Evolutionary conservation across 2,113 vertebrate genomes (phyloP), one percentile per base, ranked within the genome.

Genomic region (Dicrurus megarhynchus): DNA sequence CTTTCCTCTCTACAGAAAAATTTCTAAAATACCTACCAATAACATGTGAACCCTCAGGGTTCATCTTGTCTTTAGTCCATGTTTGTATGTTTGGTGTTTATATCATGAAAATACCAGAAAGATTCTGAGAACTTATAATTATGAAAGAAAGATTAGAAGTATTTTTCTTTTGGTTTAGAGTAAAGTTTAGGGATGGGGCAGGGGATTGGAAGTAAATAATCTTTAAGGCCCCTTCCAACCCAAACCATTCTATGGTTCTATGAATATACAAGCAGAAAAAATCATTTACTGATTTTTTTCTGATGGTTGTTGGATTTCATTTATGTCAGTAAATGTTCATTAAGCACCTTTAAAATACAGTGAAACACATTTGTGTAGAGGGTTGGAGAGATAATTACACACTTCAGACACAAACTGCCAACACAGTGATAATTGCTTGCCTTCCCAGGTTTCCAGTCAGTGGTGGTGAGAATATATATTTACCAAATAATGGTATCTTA

Each of bases 361-460:
- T 44, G 41, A 33, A 85, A 41, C 13, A 15, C 55, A 73, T 94
- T 93, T 89, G 21, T 81, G 47, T 91, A 59, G 27, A 75, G 60
- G 35, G 4, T 53, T 92, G 46, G 49, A 95, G 47, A 87, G 61
- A 93, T 95, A 97, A 94, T 97, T 96, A 61, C 46, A 91, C n/a
- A 75, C 46, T 94, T 92, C 55, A 63, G 97, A 92, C 17, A 78
- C 21, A 92, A 87, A 87, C 46, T 80, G 57, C 95, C 75, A 95
- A 69, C 55, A 69, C 70, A 95, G 57, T 70, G 76, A n/a, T 94
- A 97, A 97, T 93, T 95, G 52, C 19, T 93, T 64, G 28, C 42
- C 50, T 96, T 81, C 49, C 19, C 1, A 16, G 27, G 21, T 94
- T 97, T 87, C 88, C 79, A 88, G 14, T 64, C 55, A 94, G 33